Percentiles rank a stretch among this genome's conserved stretches.
These are phyloP conservation scores for Torymus auratus DNA, from an alignment of 2,888 invertebrate genomes.

Conservation along the genomic window DNA sequence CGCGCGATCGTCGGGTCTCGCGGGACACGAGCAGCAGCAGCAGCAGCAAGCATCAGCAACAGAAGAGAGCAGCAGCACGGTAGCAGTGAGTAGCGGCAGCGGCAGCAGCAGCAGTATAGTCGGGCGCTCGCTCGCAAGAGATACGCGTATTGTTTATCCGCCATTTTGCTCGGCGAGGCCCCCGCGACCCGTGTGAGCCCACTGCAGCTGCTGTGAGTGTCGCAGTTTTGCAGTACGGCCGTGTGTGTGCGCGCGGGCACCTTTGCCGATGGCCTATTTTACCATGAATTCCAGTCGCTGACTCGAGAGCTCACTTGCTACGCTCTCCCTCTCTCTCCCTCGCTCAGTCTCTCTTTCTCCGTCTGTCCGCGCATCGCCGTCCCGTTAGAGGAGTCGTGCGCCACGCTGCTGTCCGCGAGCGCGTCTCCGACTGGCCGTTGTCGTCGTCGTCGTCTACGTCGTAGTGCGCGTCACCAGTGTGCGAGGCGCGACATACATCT, in stretches of 20 bases:
- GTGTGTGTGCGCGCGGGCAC: neutral
- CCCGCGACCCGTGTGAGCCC: constrained; percentile 41
- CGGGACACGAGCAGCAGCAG: no score
- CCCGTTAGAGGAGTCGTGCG: constrained; percentile 6
- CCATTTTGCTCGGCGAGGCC: constrained; percentile 68
- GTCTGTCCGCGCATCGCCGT: neutral
- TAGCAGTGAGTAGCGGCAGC: no score
- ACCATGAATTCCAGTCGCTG: constrained; percentile 61
- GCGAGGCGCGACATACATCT: neutral
- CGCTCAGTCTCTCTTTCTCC: constrained; percentile 15
- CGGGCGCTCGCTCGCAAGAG: constrained; percentile 22
- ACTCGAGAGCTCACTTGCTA: constrained; percentile 10
- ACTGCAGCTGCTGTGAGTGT: constrained; percentile 24
- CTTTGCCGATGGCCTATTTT: constrained; percentile 64
- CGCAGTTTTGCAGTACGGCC: neutral
- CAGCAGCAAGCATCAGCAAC: no score
- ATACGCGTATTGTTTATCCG: constrained; percentile 68
- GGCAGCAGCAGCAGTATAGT: no score
- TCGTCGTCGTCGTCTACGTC: neutral
- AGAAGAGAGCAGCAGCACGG: no score
- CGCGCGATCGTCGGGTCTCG: no score
- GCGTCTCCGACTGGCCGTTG: constrained; percentile 2
- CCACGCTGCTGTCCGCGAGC: neutral
- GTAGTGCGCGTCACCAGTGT: neutral
- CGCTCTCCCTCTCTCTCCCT: neutral